Percentiles rank a stretch among this genome's conserved stretches.
Evolutionary conservation across 2,888 invertebrate species (phyloP).

Genomic region (Pterostichus madidus): DNA sequence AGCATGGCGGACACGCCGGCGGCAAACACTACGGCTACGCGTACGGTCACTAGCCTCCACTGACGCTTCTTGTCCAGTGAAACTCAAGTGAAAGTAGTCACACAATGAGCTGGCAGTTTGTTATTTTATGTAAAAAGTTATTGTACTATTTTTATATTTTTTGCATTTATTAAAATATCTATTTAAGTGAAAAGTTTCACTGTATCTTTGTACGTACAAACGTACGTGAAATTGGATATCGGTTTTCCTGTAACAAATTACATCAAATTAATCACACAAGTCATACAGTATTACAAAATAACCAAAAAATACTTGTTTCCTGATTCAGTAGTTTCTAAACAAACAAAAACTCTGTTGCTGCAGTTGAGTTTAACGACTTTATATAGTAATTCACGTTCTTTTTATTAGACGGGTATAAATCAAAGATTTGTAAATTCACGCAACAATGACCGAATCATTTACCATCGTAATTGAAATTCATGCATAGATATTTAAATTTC

Average conservation of each 20-base stretch:
- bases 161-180: slow-evolving; percentile 10
- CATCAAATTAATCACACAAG: too few species aligned
- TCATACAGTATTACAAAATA: too few species aligned
- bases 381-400: neutral
- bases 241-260: neutral
- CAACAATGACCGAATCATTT: too few species aligned
- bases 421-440: too few species aligned
- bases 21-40: slow-evolving; percentile 78
- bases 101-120: slow-evolving; percentile 17
- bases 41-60: slow-evolving; percentile 8
- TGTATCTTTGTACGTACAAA: slow-evolving; percentile 16
- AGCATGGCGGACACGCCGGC: slow-evolving; percentile 81
- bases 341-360: slow-evolving; percentile 35
- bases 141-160: slow-evolving; percentile 49
- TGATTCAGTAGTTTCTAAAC: neutral
- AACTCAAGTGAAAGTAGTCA: slow-evolving; percentile 46
- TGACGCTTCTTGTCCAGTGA: neutral
- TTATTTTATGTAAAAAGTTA: slow-evolving; percentile 8
- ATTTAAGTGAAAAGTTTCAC: slow-evolving; percentile 17
- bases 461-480: too few species aligned
- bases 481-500: too few species aligned
- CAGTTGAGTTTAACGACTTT: neutral
- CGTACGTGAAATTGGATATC: slow-evolving; percentile 4
- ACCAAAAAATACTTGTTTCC: too few species aligned
- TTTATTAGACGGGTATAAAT: too few species aligned